phyloP scores from a whole-genome alignment of 2,113 vertebrate genomes.

The Isurus oxyrinchus region DNA sequence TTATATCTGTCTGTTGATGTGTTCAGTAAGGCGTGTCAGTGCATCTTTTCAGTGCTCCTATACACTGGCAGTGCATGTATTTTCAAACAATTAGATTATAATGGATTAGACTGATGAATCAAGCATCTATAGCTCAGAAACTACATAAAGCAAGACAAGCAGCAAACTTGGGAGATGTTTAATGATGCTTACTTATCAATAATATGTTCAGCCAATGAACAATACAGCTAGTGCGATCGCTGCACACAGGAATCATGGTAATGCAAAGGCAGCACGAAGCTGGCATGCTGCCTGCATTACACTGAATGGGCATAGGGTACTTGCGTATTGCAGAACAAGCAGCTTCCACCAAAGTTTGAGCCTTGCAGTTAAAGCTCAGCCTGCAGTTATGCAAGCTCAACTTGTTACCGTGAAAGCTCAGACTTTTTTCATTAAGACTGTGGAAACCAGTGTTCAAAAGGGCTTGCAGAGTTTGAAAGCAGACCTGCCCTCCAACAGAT shows the following conservation, averaged over 20 bases:
- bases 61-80: too few relatives aligned
- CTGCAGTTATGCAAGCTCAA: neutral
- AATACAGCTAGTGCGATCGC: neutral
- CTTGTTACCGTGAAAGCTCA: neutral
- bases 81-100: neutral
- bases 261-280: neutral
- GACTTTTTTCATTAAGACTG: neutral
- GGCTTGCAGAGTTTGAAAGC: neutral
- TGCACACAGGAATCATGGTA: neutral
- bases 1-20: neutral
- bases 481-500: neutral
- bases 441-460: neutral
- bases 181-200: neutral
- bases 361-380: neutral
- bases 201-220: neutral
- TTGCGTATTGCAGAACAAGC: neutral
- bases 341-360: neutral
- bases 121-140: neutral
- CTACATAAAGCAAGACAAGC: neutral
- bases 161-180: neutral
- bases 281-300: neutral
- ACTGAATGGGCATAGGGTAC: neutral
- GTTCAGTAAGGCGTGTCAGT: neutral
- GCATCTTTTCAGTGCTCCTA: neutral
- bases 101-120: neutral